Percentiles rank a stretch among this genome's conserved stretches.
Conservation (phyloP, 2,888 invertebrate genomes). For the Lampropteryx suffumata region DNA sequence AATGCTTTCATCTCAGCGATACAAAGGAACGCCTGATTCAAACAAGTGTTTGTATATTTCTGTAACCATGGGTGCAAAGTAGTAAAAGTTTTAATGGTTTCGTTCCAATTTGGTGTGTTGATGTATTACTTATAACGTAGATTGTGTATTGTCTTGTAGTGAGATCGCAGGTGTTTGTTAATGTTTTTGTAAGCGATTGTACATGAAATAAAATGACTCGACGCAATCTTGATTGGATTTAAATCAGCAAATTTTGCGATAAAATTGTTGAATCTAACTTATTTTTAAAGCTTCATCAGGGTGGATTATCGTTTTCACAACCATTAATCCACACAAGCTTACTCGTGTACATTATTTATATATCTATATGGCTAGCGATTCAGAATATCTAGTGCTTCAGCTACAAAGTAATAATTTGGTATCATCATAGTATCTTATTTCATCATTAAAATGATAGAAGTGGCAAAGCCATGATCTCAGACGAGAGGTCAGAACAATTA, state of each 20-base stretch:
- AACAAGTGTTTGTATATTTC: neutral
- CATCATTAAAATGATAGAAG: conserved; percentile 8
- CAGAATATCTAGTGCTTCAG: too few species aligned
- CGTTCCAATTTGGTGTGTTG: neutral
- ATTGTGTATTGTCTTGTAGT: too few species aligned
- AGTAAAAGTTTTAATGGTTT: neutral
- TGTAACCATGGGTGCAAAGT: neutral
- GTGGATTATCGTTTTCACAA: too few species aligned
- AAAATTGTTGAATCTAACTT: too few species aligned
- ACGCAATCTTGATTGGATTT: neutral
- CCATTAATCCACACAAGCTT: too few species aligned
- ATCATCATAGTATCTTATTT: neutral
- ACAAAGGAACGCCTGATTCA: neutral
- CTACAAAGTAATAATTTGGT: too few species aligned
- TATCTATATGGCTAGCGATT: too few species aligned
- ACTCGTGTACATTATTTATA: too few species aligned
- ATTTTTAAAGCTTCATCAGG: too few species aligned
- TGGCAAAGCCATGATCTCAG: conserved; percentile 32
- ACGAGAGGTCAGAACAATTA: conserved; percentile 41
- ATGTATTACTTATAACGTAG: neutral
- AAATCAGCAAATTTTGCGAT: neutral
- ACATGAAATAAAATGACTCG: neutral
- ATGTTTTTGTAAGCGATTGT: neutral
- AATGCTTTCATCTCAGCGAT: conserved; percentile 1
- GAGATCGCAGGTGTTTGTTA: too few species aligned